A percentile compares a stretch with the other conserved stretches of the same genome.
These are phyloP conservation scores for Charina bottae DNA, from an alignment of 2,113 vertebrate species.

Conservation along the genomic window DNA sequence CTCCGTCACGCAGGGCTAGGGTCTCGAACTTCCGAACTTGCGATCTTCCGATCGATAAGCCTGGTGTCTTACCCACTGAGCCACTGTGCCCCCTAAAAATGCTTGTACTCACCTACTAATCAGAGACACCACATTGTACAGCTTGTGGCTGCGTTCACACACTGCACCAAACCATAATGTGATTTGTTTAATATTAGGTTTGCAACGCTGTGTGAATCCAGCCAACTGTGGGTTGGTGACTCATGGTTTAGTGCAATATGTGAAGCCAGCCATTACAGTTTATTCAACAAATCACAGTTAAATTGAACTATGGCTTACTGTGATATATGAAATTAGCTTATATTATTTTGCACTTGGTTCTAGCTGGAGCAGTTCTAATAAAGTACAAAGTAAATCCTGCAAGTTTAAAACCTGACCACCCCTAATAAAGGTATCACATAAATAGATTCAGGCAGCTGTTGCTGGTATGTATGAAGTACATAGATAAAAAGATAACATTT, in stretches of 20 bases:
- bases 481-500: neutral
- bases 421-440: neutral
- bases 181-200: neutral
- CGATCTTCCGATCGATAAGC: too few relatives aligned
- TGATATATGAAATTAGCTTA: neutral
- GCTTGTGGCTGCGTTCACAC: neutral
- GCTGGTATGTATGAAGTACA: neutral
- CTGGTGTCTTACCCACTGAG: too few relatives aligned
- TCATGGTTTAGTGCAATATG: neutral
- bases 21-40: too few relatives aligned
- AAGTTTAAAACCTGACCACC: neutral
- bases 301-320: neutral
- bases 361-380: neutral
- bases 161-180: neutral
- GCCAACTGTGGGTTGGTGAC: neutral
- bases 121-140: neutral
- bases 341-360: neutral
- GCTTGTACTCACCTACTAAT: neutral
- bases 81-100: too few relatives aligned
- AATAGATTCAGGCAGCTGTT: neutral
- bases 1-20: too few relatives aligned
- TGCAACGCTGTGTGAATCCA: neutral
- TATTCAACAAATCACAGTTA: neutral
- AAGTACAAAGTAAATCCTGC: neutral
- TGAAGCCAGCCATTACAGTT: neutral